These are phyloP conservation scores for Epinephelus coioides DNA, from an alignment of 2,797 vertebrate genomes.

Conservation along the genomic window DNA sequence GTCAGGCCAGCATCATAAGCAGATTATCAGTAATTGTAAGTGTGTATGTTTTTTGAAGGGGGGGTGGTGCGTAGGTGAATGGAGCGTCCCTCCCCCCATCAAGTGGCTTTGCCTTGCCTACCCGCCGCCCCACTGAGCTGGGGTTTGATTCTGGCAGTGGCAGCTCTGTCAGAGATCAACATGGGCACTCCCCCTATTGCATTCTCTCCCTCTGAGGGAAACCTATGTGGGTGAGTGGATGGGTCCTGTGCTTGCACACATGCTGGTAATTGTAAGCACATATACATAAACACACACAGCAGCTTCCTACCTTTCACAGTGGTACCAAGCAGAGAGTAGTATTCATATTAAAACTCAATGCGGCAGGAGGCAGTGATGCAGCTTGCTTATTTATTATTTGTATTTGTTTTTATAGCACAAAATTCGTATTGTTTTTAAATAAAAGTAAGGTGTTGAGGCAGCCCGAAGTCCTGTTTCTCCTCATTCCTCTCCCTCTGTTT, in stretches of 20 bases:
- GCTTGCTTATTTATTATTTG: slow-evolving; percentile 8
- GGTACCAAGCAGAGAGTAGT: slow-evolving; percentile 4
- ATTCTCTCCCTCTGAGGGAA: slow-evolving; percentile 31
- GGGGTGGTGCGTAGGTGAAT: slow-evolving; percentile 89
- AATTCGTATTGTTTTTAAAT: not conserved
- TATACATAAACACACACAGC: slow-evolving; percentile 49
- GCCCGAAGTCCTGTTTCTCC: slow-evolving; percentile 27
- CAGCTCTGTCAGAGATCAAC: slow-evolving; percentile 94
- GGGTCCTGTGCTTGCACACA: slow-evolving; percentile 36
- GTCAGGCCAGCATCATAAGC: slow-evolving; percentile 91
- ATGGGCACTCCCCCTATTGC: slow-evolving; percentile 81
- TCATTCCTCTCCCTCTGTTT: slow-evolving; percentile 15
- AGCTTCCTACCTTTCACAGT: slow-evolving; percentile 31
- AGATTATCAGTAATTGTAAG: slow-evolving; percentile 97
- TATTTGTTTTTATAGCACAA: not conserved
- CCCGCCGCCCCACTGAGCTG: slow-evolving; percentile 90
- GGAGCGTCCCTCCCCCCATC: slow-evolving; percentile 65
- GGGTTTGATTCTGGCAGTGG: slow-evolving; percentile 94
- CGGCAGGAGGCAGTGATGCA: not conserved
- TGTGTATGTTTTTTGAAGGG: slow-evolving; percentile 91
- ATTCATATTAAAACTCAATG: slow-evolving; percentile 6
- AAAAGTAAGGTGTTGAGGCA: slow-evolving; percentile 3
- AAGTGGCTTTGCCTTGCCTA: slow-evolving; percentile 86
- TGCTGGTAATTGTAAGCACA: slow-evolving; percentile 45
- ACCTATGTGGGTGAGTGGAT: slow-evolving; percentile 37